phyloP scores from a whole-genome alignment of 2,888 invertebrate species.

The Stenichneumon culpator region DNA sequence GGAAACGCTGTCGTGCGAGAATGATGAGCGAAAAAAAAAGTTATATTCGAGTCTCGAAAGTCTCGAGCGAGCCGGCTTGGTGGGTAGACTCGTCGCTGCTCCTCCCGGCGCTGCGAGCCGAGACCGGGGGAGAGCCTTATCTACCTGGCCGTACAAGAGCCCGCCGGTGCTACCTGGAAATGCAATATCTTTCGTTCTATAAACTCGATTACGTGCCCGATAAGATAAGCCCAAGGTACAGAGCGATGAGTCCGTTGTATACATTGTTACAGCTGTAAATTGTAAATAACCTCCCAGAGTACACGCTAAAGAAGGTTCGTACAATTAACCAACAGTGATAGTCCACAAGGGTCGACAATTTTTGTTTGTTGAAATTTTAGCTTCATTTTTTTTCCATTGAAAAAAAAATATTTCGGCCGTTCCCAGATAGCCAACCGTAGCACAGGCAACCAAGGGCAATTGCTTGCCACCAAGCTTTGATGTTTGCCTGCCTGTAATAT shows the following conservation, averaged over 20 bases:
- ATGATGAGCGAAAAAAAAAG: slow-evolving; percentile 12
- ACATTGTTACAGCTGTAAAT: not conserved
- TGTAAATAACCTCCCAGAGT: not conserved
- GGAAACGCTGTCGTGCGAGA: slow-evolving; percentile 2
- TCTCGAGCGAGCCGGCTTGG: not conserved
- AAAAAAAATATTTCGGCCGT: too few species aligned
- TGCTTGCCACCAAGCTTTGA: too few species aligned
- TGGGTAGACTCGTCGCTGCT: not conserved
- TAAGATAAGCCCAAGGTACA: slow-evolving; percentile 31
- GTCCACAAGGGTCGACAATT: not conserved
- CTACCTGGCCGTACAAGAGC: not conserved
- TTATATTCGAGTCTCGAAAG: slow-evolving; percentile 15
- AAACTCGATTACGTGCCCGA: slow-evolving; percentile 38
- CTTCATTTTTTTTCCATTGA: too few species aligned
- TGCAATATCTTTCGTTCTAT: slow-evolving; percentile 33
- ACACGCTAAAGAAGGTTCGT: not conserved
- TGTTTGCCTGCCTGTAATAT: too few species aligned
- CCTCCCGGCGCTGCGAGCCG: not conserved
- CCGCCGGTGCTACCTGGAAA: not conserved
- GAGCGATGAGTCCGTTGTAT: slow-evolving; percentile 2
- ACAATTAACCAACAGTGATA: not conserved
- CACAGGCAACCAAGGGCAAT: too few species aligned
- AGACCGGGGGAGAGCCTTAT: slow-evolving; percentile 2
- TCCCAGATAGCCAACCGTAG: too few species aligned
- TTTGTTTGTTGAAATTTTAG: too few species aligned